A percentile compares a stretch with the other conserved stretches of the same genome.
phyloP scores from a whole-genome alignment of 2,113 vertebrate species.

The Dicentrarchus labrax region DNA sequence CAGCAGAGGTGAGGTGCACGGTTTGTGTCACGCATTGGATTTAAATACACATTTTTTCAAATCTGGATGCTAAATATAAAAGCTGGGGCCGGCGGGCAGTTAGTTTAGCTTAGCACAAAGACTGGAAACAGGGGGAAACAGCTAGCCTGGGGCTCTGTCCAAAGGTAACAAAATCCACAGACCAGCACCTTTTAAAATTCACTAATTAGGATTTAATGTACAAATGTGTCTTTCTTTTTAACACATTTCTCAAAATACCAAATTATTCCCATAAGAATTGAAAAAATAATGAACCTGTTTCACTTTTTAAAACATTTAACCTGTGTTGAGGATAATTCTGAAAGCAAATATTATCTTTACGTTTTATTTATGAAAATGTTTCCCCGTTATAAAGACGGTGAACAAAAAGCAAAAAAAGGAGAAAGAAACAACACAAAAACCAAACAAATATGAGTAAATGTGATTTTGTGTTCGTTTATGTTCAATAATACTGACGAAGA shows the following conservation, averaged over 20 bases:
- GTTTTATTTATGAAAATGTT: no score
- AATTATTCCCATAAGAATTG: not conserved
- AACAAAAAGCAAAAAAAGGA: no score
- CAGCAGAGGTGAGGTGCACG: slow-evolving; percentile 79
- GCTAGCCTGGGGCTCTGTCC: not conserved
- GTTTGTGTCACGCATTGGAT: not conserved
- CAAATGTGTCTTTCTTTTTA: no score
- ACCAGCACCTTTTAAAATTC: not conserved
- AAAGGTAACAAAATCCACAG: not conserved
- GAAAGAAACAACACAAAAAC: no score
- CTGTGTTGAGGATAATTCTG: not conserved
- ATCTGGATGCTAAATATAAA: not conserved
- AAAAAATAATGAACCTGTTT: not conserved
- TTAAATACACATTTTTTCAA: no score
- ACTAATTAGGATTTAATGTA: not conserved
- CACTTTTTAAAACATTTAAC: not conserved
- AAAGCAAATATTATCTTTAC: not conserved
- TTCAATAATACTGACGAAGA: no score
- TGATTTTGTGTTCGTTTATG: no score
- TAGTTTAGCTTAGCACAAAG: not conserved
- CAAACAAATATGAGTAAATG: no score
- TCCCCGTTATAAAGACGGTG: no score
- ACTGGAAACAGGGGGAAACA: not conserved
- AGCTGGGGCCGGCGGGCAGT: not conserved
- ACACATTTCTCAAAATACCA: no score